These are phyloP conservation scores for Drosophila paranaensis DNA, from an alignment of 2,888 invertebrate genomes.

Conservation along the genomic window DNA sequence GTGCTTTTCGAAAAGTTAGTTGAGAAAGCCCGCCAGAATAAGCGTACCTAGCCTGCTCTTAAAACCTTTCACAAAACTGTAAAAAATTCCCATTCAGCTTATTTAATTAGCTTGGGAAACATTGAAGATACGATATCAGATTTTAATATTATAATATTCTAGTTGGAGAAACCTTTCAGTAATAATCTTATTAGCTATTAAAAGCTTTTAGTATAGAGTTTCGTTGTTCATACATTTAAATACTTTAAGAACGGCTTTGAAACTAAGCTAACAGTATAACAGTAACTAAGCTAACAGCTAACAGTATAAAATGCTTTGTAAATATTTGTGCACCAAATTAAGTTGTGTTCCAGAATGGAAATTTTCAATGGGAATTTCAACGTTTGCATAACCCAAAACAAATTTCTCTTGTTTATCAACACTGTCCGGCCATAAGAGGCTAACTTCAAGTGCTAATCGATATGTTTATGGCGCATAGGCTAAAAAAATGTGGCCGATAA, in stretches of 20 bases:
- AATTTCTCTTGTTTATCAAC: constrained; percentile 29
- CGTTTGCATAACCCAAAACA: constrained; percentile 9
- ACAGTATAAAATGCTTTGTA: neutral
- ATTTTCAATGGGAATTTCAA: neutral
- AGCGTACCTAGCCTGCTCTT: neutral
- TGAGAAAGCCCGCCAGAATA: neutral
- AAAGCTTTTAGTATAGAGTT: no score
- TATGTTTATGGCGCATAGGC: constrained; percentile 39
- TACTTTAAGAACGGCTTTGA: no score
- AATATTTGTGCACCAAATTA: neutral
- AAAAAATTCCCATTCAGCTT: no score
- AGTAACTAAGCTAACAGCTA: no score
- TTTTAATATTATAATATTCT: no score
- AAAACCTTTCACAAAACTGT: no score
- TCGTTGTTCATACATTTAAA: no score
- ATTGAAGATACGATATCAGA: no score
- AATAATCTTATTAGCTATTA: no score
- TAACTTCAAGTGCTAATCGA: constrained; percentile 47
- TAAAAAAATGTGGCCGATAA: constrained; percentile 25
- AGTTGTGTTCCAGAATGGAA: neutral
- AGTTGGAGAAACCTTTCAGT: neutral
- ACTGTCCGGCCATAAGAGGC: constrained; percentile 18
- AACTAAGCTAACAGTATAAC: no score
- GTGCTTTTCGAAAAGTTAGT: neutral
- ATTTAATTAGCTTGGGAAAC: neutral